Conservation (phyloP, 2,797 vertebrate genomes). For the Acipenser ruthenus region DNA sequence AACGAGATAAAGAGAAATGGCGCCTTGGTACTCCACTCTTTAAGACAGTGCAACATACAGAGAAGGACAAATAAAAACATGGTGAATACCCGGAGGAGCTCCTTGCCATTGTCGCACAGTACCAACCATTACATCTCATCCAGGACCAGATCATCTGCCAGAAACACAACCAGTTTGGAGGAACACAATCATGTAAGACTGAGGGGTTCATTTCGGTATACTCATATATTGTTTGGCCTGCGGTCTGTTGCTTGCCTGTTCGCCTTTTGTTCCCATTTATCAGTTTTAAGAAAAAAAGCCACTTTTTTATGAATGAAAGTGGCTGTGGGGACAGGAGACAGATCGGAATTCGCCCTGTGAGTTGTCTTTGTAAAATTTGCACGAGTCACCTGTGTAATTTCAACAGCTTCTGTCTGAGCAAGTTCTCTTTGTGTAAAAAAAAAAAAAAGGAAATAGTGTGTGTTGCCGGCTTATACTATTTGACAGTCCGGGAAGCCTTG, state of each 20-base stretch:
- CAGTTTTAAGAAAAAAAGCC: not conserved
- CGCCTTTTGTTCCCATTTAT: slow-evolving; percentile 35
- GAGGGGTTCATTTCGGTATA: slow-evolving; percentile 25
- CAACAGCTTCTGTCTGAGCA: slow-evolving; percentile 10
- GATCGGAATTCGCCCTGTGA: not conserved
- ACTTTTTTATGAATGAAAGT: no score
- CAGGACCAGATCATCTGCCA: slow-evolving; percentile 65
- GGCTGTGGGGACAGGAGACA: no score
- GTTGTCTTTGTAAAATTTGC: not conserved
- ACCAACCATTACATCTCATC: slow-evolving; percentile 58
- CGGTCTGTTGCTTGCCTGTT: slow-evolving; percentile 23
- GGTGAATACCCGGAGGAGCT: slow-evolving; percentile 89
- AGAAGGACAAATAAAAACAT: slow-evolving; percentile 57
- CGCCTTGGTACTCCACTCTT: slow-evolving; percentile 59
- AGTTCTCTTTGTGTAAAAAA: slow-evolving; percentile 65
- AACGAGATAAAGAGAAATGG: slow-evolving; percentile 60
- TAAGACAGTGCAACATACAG: slow-evolving; percentile 57
- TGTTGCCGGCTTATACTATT: slow-evolving; percentile 13
- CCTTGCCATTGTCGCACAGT: slow-evolving; percentile 44
- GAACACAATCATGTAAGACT: slow-evolving; percentile 54
- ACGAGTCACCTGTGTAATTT: not conserved
- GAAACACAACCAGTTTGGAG: slow-evolving; percentile 52
- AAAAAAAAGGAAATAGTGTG: not conserved
- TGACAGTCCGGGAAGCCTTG: not conserved
- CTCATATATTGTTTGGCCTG: slow-evolving; percentile 26